phyloP scores from a whole-genome alignment of 2,797 vertebrate species.

The Dallia pectoralis region DNA sequence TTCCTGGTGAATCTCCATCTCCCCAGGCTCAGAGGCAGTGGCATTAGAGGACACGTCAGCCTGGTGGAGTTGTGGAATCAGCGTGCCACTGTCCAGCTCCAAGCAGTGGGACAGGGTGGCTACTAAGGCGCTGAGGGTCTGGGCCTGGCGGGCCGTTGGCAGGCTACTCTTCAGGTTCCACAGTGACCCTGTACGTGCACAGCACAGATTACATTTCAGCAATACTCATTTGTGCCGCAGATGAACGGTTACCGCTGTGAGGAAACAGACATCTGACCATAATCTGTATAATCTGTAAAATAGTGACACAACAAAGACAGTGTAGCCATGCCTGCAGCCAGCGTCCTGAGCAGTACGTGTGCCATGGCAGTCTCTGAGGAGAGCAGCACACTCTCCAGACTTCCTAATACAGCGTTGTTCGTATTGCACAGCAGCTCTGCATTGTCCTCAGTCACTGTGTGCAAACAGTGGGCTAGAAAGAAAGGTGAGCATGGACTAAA shows the following conservation, averaged over 20 bases:
- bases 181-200: conserved; percentile 74
- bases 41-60: conserved; percentile 69
- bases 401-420: conserved; percentile 68
- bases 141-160: conserved; percentile 81
- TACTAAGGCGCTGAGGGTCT: conserved; percentile 80
- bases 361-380: conserved; percentile 78
- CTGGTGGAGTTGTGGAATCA: conserved; percentile 78
- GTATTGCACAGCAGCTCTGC: conserved; percentile 83
- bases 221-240: neutral
- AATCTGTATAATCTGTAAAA: no score
- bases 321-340: conserved; percentile 82
- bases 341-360: conserved; percentile 80
- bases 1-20: conserved; percentile 29
- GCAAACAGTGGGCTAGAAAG: conserved; percentile 88
- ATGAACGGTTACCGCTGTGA: neutral
- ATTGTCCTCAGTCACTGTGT: conserved; percentile 96
- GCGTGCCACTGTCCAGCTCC: conserved; percentile 75
- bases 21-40: conserved; percentile 44
- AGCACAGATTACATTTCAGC: neutral
- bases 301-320: neutral
- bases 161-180: conserved; percentile 91
- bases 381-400: conserved; percentile 81
- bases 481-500: conserved; percentile 15
- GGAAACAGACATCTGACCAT: neutral
- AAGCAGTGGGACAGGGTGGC: conserved; percentile 82